phyloP scores from a whole-genome alignment of 2,888 invertebrate genomes.

The Schizaphis graminum region DNA sequence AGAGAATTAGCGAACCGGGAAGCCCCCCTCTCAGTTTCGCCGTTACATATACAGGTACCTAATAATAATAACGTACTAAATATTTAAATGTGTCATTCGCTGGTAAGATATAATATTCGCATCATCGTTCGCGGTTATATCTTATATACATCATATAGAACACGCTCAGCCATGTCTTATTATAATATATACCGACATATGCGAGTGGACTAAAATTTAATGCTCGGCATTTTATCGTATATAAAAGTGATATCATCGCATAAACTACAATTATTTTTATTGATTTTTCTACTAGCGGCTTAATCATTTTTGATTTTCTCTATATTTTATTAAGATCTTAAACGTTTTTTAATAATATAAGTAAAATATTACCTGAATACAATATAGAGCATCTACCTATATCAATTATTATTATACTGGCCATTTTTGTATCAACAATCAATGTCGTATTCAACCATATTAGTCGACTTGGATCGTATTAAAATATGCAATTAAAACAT shows the following conservation, averaged over 20 bases:
- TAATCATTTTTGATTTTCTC: no score
- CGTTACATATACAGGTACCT: background rate
- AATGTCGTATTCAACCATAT: background rate
- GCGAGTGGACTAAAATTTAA: background rate
- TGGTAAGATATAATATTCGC: background rate
- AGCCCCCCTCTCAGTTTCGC: background rate
- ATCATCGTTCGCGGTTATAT: background rate
- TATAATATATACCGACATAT: background rate
- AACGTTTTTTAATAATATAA: no score
- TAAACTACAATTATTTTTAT: no score
- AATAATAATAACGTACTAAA: background rate
- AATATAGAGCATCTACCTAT: background rate
- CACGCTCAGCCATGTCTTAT: background rate
- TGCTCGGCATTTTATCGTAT: no score
- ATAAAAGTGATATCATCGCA: no score
- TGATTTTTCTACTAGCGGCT: no score
- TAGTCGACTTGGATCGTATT: background rate
- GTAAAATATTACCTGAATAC: no score
- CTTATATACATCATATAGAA: background rate
- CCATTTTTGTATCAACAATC: background rate
- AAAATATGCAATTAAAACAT: background rate
- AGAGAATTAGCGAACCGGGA: background rate
- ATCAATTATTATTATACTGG: background rate
- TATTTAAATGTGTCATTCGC: background rate
- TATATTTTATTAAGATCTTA: no score